phyloP scores from a whole-genome alignment of 2,888 invertebrate species.

The Agrochola lychnidis region DNA sequence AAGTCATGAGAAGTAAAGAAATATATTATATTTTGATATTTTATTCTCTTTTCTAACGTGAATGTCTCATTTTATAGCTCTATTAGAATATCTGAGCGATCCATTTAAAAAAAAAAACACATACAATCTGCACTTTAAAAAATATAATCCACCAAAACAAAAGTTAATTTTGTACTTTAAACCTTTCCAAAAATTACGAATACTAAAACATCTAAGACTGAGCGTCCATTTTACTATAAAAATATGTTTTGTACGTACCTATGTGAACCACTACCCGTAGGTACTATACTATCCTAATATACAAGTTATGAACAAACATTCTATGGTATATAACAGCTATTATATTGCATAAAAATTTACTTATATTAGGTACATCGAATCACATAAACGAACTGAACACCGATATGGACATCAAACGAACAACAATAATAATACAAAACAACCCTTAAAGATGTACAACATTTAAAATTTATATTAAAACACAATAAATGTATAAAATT shows the following conservation, averaged over 20 bases:
- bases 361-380: conserved; percentile 50
- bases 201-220: conserved; percentile 51
- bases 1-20: conserved; percentile 14
- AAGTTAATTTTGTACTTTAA: conserved; percentile 40
- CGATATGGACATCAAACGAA: conserved; percentile 43
- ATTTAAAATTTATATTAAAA: conserved; percentile 66
- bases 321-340: conserved; percentile 62
- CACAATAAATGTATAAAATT: conserved; percentile 51
- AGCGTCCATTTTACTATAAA: conserved; percentile 66
- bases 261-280: conserved; percentile 33
- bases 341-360: conserved; percentile 59
- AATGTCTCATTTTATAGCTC: background rate
- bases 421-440: conserved; percentile 65
- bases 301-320: conserved; percentile 62
- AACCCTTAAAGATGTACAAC: conserved; percentile 72
- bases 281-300: conserved; percentile 54
- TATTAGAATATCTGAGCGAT: background rate
- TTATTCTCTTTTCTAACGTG: background rate
- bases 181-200: conserved; percentile 26
- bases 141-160: conserved; percentile 14
- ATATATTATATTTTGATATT: background rate
- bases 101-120: background rate
- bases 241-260: conserved; percentile 64
- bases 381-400: conserved; percentile 50
- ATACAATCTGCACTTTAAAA: background rate